Evolutionary conservation across 2,888 invertebrate genomes (phyloP), one percentile per base, ranked within the genome.

Genomic region (Cantharis lateralis): DNA sequence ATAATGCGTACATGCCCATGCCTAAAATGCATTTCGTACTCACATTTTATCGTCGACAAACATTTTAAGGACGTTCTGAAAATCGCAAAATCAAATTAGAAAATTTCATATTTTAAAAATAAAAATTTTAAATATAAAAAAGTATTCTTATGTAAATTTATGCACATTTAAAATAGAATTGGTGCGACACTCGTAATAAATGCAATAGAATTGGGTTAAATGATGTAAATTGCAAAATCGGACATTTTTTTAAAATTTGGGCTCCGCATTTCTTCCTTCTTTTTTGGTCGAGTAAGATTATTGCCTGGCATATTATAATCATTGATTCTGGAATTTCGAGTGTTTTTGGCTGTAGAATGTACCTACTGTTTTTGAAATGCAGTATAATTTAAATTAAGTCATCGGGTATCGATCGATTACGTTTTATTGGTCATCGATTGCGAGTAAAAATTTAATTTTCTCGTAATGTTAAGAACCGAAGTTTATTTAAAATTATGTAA

Each of bases 11-110:
- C 75, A 79, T 76, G 74, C 76, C 28, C 71, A 76, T 78, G 71
- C 70, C 18, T 68, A 16, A 32, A 64, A 72, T 48, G 48, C 48
- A 71, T 68, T 72, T 68, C 48, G 75, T 79, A 83, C 83, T 83
- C 82, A 83, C 83, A 80, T 68, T 81, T 79, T 81, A 62, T 82
- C 82, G 80, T 83, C 83, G 72, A 83, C 74, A 81, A 81, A 82
- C 83, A 83, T 83, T 81, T 79, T 81, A 79, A 16, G 32, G 76
- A 32, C 15, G 64, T 18, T 79, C 79, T 79, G 78, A 74, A 80
- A 80, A 70, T 24, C 16, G 74, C 72, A 70, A 72, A 74, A 74
- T 68, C 28, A 61, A 16, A 71, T 73, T 68, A 73, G 68, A 70
- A 70, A 69, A 32, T 10, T 24, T 32, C n/a, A 48, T 48, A 48